These are phyloP conservation scores for Himalopsyche phryganea DNA, from an alignment of 1,140 invertebrate species.

Conservation along the genomic window DNA sequence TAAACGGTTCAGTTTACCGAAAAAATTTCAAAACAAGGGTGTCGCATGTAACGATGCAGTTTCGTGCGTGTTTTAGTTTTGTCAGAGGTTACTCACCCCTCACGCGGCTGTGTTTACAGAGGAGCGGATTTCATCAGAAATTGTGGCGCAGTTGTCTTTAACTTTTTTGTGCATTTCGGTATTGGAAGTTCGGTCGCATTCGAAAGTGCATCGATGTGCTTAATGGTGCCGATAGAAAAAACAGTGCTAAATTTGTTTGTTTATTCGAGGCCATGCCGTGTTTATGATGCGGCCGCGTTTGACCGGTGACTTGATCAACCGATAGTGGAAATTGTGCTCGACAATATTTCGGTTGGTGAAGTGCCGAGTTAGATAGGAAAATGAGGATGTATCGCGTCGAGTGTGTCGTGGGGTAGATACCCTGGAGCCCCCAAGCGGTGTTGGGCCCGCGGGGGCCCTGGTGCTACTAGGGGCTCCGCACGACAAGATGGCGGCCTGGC, in stretches of 20 bases:
- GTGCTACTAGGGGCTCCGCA: slow-evolving; percentile 48
- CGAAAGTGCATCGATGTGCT: too few relatives aligned
- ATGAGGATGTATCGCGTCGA: slow-evolving; percentile 44
- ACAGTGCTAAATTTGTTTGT: not conserved
- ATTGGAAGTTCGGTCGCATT: not conserved
- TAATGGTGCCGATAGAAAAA: not conserved
- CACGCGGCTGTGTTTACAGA: slow-evolving; percentile 24
- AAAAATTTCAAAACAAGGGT: too few relatives aligned
- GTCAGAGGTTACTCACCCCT: slow-evolving; percentile 27
- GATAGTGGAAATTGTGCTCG: slow-evolving; percentile 34
- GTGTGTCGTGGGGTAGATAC: slow-evolving; percentile 34
- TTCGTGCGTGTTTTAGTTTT: slow-evolving; percentile 23
- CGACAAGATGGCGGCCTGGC: slow-evolving; percentile 64
- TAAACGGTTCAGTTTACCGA: too few relatives aligned
- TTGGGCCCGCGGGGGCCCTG: slow-evolving; percentile 48
- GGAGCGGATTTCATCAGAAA: slow-evolving; percentile 24
- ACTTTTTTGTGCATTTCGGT: slow-evolving; percentile 14
- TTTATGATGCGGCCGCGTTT: not conserved
- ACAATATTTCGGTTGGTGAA: slow-evolving; percentile 39
- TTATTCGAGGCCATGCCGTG: slow-evolving; percentile 2
- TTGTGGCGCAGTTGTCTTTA: slow-evolving; percentile 7
- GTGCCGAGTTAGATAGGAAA: slow-evolving; percentile 43
- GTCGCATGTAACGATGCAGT: not conserved
- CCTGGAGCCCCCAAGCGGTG: slow-evolving; percentile 54
- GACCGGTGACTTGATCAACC: slow-evolving; percentile 1